Evolutionary conservation across 2,797 vertebrate genomes (phyloP).

Genomic region (Podarcis lilfordi): DNA sequence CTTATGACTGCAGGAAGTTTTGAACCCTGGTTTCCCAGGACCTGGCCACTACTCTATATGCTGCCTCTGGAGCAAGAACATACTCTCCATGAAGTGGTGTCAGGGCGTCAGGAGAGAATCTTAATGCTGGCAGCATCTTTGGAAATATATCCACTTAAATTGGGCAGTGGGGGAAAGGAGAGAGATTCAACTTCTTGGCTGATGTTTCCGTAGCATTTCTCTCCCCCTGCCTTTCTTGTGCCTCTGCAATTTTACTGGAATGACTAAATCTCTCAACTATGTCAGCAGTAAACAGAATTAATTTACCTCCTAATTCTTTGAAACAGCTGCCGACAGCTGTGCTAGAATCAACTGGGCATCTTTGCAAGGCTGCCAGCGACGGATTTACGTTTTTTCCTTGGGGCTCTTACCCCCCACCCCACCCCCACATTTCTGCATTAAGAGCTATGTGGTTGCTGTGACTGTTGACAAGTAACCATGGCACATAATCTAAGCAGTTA

Average conservation of each 20-base stretch:
- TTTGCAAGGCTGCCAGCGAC: conserved; percentile 67
- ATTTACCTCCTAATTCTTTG: conserved; percentile 81
- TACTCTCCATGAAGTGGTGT: conserved; percentile 38
- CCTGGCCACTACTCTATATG: no score
- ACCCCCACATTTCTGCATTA: conserved; percentile 31
- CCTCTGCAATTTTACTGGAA: conserved; percentile 82
- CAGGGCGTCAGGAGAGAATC: neutral
- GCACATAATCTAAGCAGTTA: neutral
- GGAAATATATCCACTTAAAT: conserved; percentile 56
- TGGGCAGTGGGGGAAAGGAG: conserved; percentile 34
- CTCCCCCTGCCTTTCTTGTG: conserved; percentile 71
- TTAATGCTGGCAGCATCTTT: conserved; percentile 58
- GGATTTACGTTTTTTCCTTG: conserved; percentile 54
- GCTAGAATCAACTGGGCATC: conserved; percentile 75
- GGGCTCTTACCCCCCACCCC: neutral
- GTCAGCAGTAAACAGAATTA: conserved; percentile 84
- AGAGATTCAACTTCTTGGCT: conserved; percentile 56
- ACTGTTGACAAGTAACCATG: conserved; percentile 18
- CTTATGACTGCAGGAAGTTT: no score
- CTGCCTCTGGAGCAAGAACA: conserved; percentile 45
- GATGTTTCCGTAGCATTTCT: conserved; percentile 62
- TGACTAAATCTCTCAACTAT: conserved; percentile 84
- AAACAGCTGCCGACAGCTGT: conserved; percentile 86
- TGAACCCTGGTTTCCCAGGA: no score
- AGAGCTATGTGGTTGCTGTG: conserved; percentile 50